These are phyloP conservation scores for Epinotia brunnichana DNA, from an alignment of 2,888 invertebrate species.

Conservation along the genomic window DNA sequence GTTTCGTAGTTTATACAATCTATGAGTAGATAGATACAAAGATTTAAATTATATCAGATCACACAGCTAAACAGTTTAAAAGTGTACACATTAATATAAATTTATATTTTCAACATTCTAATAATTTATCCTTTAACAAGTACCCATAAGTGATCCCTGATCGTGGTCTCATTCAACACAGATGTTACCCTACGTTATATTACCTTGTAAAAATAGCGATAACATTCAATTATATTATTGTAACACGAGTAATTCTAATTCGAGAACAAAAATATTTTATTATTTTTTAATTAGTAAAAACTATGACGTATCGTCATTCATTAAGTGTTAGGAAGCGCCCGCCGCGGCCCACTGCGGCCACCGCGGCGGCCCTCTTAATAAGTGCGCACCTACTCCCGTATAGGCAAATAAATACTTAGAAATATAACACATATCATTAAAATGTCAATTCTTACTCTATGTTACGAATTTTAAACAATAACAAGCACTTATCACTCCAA, in stretches of 20 bases:
- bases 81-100: constrained; percentile 78
- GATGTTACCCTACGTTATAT: constrained; percentile 67
- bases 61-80: constrained; percentile 80
- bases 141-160: constrained; percentile 79
- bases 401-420: constrained; percentile 77
- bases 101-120: constrained; percentile 75
- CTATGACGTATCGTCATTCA: constrained; percentile 72
- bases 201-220: constrained; percentile 77
- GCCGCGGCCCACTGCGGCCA: constrained; percentile 48
- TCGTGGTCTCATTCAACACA: constrained; percentile 67
- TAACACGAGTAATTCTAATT: constrained; percentile 73
- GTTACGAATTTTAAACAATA: constrained; percentile 70
- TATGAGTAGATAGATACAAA: constrained; percentile 79
- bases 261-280: constrained; percentile 79
- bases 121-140: constrained; percentile 80
- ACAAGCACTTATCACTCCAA: constrained; percentile 68
- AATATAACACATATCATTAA: constrained; percentile 73
- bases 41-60: constrained; percentile 79
- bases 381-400: constrained; percentile 65
- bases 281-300: constrained; percentile 77
- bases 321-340: constrained; percentile 71
- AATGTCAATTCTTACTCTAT: constrained; percentile 79
- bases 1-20: constrained; percentile 80
- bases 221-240: constrained; percentile 75
- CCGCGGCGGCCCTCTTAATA: constrained; percentile 49